These are phyloP conservation scores for Serranus cabrilla DNA, from an alignment of 2,797 vertebrate species.

Conservation along the genomic window DNA sequence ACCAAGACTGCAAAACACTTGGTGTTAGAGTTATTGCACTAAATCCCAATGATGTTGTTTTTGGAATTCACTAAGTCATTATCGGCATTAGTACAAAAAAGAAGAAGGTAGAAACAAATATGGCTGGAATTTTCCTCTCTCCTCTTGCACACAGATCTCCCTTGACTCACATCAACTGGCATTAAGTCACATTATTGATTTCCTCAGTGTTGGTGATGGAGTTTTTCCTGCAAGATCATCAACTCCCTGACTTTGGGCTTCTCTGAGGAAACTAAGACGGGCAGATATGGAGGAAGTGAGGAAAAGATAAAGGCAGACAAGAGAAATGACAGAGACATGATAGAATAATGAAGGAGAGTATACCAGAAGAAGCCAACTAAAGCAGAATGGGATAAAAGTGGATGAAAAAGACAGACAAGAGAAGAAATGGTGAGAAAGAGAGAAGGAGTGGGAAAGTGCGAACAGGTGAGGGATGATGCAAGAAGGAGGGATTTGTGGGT, in stretches of 20 bases:
- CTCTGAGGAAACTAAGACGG: conserved; percentile 10
- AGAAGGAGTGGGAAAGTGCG: conserved; percentile 8
- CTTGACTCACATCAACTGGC: conserved; percentile 40
- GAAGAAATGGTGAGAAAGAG: conserved; percentile 9
- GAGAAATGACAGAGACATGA: neutral
- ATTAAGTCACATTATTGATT: conserved; percentile 56
- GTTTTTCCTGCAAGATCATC: conserved; percentile 59
- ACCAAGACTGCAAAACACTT: neutral
- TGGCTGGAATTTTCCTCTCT: neutral
- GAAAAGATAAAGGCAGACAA: neutral
- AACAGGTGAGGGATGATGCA: conserved; percentile 48
- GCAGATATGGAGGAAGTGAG: neutral
- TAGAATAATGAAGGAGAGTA: neutral
- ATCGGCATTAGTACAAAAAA: neutral
- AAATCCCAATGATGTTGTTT: neutral
- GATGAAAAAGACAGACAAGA: neutral
- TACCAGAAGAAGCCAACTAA: neutral
- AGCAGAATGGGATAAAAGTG: neutral
- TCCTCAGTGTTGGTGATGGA: conserved; percentile 16
- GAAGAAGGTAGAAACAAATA: neutral
- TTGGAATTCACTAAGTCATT: neutral
- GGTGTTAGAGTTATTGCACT: neutral
- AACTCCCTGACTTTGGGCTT: conserved; percentile 47
- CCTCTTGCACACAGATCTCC: conserved; percentile 4
- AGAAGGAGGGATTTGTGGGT: conserved; percentile 40